A percentile compares a stretch with the other conserved stretches of the same genome.
phyloP scores from a whole-genome alignment of 1,140 invertebrate genomes.

The Drosophila grimshawi region DNA sequence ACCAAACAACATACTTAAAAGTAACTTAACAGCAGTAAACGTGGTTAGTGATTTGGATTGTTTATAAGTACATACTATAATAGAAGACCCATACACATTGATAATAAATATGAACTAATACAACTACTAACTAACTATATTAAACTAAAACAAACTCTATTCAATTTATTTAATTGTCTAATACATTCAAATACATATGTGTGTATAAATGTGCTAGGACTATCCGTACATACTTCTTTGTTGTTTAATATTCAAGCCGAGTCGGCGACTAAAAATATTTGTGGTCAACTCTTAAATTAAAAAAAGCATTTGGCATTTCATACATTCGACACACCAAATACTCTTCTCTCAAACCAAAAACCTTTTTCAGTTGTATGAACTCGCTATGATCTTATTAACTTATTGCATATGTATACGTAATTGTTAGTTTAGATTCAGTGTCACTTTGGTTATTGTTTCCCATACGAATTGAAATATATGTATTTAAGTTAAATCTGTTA shows the following conservation, averaged over 20 bases:
- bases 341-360: slow-evolving; percentile 14
- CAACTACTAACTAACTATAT: slow-evolving; percentile 22
- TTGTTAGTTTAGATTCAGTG: slow-evolving; percentile 39
- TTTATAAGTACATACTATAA: slow-evolving; percentile 66
- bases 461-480: background rate
- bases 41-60: slow-evolving; percentile 83
- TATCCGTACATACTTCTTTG: background rate
- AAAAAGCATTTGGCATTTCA: slow-evolving; percentile 22
- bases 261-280: slow-evolving; percentile 30
- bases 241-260: slow-evolving; percentile 35
- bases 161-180: slow-evolving; percentile 54
- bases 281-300: slow-evolving; percentile 54
- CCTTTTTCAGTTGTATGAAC: slow-evolving; percentile 15
- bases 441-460: slow-evolving; percentile 25
- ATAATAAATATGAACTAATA: slow-evolving; percentile 44
- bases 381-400: slow-evolving; percentile 1
- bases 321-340: slow-evolving; percentile 12
- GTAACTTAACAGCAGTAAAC: slow-evolving; percentile 72
- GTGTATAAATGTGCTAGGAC: background rate
- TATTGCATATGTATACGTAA: background rate
- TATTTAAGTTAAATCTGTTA: background rate
- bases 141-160: slow-evolving; percentile 35
- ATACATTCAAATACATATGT: slow-evolving; percentile 11
- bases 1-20: slow-evolving; percentile 18
- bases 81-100: slow-evolving; percentile 51